Conservation (phyloP, 1,140 invertebrate genomes). For the Chionoecetes opilio region DNA sequence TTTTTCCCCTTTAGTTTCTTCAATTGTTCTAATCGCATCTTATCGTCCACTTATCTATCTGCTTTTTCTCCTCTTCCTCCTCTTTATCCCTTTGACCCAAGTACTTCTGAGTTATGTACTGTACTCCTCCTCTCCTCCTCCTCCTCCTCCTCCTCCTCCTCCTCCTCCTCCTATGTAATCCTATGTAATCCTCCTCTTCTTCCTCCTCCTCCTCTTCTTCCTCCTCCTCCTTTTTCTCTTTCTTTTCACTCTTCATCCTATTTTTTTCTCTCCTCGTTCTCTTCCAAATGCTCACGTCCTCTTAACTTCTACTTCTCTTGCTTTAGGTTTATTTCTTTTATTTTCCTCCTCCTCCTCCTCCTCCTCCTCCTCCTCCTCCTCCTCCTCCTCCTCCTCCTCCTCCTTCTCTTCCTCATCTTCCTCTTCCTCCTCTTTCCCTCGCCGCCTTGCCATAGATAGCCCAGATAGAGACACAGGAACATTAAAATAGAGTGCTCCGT, state of each 20-base stretch:
- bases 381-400: too few relatives aligned
- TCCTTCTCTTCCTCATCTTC: neutral
- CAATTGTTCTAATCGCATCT: neutral
- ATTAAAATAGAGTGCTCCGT: neutral
- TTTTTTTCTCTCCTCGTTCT: too few relatives aligned
- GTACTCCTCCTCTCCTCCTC: neutral
- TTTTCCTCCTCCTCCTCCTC: too few relatives aligned
- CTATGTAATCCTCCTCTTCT: neutral
- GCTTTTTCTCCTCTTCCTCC: neutral
- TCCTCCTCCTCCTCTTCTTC: neutral
- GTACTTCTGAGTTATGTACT: neutral
- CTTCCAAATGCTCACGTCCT: too few relatives aligned
- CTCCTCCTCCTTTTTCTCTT: neutral
- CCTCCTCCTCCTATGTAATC: neutral
- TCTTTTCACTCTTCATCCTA: neutral
- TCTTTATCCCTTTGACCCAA: neutral
- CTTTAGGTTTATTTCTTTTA: too few relatives aligned
- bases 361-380: too few relatives aligned
- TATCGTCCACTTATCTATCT: neutral
- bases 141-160: neutral
- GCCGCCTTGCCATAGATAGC: neutral
- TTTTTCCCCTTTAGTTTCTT: neutral
- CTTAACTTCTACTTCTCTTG: too few relatives aligned
- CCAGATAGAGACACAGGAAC: neutral
- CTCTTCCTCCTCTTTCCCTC: neutral